Evolutionary conservation across 35 echinoderm and acorn worm genomes (phyloP), one percentile per base, ranked within the genome.

Genomic region (Amphiura filiformis): DNA sequence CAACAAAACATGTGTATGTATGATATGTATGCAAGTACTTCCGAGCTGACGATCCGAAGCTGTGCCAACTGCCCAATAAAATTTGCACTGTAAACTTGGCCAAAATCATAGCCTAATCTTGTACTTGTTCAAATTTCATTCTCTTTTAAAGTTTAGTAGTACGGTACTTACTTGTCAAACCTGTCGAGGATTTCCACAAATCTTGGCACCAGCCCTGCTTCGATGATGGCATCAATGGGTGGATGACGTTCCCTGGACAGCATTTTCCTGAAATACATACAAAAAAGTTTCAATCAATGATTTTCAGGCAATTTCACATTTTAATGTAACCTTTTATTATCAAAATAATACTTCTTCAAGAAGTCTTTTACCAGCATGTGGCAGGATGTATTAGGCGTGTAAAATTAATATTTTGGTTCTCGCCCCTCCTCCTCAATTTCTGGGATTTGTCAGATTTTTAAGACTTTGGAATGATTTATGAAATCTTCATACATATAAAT

Each of bases 241-340:
- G 96, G 96, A 82, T 98, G 81, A 30, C 87, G 86, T 87, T 98
- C 96, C 28, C 87, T 52, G 39, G 96, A 98, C 30, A 98, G 86
- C 49, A 94, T 91, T 77, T 89, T 94, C 76, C 96, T 90, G 56
- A 56, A 86, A 77, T 5, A 80, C 34, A 76, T 76, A 23, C 5
- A 76, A 4, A 35, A 76, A 35, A 76, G 34, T n/a, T n/a, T n/a
- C n/a, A n/a, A n/a, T n/a, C n/a, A n/a, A n/a, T n/a, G n/a, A n/a
- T n/a, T n/a, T n/a, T n/a, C n/a, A n/a, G 13, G n/a, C 13, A 61
- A 61, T 61, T 61, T 14, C 56, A 61, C 13, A 61, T n/a, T 61
- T 14, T 61, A n/a, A n/a, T n/a, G n/a, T n/a, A n/a, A n/a, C n/a
- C n/a, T n/a, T 13, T 61, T 13, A 15, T 61, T 14, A 61, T 61